phyloP scores from a whole-genome alignment of 2,888 invertebrate species.

The Ochlodes sylvanus region DNA sequence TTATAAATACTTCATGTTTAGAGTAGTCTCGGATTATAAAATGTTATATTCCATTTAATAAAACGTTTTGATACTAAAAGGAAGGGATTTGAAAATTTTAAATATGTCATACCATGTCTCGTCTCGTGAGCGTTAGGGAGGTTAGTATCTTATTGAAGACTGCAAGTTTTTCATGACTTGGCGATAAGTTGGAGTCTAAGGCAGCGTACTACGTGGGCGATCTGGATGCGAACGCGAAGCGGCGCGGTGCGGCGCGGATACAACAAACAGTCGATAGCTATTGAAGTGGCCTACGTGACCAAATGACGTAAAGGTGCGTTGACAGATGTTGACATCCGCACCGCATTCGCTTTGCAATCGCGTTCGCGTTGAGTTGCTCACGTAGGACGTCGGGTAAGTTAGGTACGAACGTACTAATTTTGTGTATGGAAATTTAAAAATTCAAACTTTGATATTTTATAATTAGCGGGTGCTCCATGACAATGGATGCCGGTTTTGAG shows the following conservation, averaged over 20 bases:
- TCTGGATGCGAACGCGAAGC: too few species aligned
- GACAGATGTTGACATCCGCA: too few species aligned
- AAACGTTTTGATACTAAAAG: slow-evolving; percentile 38
- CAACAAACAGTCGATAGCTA: too few species aligned
- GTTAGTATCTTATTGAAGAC: slow-evolving; percentile 80
- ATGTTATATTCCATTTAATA: slow-evolving; percentile 7
- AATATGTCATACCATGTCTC: slow-evolving; percentile 66
- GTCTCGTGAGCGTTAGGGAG: slow-evolving; percentile 66
- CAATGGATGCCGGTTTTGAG: neutral
- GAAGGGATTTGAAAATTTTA: slow-evolving; percentile 38
- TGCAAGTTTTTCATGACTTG: slow-evolving; percentile 77
- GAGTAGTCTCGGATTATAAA: neutral
- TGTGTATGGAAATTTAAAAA: slow-evolving; percentile 14
- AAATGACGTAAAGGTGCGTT: too few species aligned
- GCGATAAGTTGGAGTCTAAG: slow-evolving; percentile 70
- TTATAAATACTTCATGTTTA: neutral
- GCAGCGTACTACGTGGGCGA: too few species aligned
- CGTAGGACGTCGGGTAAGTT: too few species aligned
- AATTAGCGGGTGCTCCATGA: too few species aligned
- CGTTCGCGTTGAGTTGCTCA: too few species aligned
- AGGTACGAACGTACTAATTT: slow-evolving; percentile 46
- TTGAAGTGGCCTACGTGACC: too few species aligned
- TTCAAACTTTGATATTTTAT: neutral
- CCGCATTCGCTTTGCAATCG: too few species aligned
- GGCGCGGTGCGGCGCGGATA: too few species aligned